Conservation (phyloP, 2,797 vertebrate genomes). For the Melanotaenia trifasciata region DNA sequence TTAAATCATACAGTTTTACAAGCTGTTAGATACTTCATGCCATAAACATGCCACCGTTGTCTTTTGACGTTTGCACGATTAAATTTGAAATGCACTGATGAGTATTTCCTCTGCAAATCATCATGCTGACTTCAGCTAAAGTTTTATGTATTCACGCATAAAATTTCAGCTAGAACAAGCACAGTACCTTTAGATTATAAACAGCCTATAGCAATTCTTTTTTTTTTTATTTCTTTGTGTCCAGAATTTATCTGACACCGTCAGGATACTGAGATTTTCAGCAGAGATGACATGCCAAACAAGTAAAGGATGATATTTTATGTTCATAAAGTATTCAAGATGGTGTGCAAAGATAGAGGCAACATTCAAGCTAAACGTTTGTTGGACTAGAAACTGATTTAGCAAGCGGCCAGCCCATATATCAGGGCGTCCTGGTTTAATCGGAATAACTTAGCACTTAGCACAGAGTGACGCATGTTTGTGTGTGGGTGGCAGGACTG, state of each 20-base stretch:
- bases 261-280: constrained; percentile 22
- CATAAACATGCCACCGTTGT: not conserved
- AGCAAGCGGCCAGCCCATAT: not conserved
- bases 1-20: constrained; percentile 28
- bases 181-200: constrained; percentile 18
- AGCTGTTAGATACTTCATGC: not conserved
- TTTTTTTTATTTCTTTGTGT: constrained; percentile 41
- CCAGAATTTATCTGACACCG: constrained; percentile 44
- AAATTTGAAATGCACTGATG: constrained; percentile 19
- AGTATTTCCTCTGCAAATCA: constrained; percentile 24
- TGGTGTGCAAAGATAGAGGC: not conserved
- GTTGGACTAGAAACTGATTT: constrained; percentile 11
- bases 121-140: constrained; percentile 25
- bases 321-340: constrained; percentile 11
- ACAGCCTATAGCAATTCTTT: constrained; percentile 45
- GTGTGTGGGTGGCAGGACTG: not conserved
- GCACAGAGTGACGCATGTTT: constrained; percentile 4
- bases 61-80: constrained; percentile 7
- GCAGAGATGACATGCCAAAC: constrained; percentile 16
- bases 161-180: constrained; percentile 36
- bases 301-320: constrained; percentile 12
- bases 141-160: constrained; percentile 13
- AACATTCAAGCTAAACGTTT: not conserved
- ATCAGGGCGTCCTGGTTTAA: constrained; percentile 3
- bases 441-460: not conserved